Evolutionary conservation across 23 tunicate genomes (phyloP), one percentile per base, ranked within the genome.

Genomic region (Oikopleura albicans): DNA sequence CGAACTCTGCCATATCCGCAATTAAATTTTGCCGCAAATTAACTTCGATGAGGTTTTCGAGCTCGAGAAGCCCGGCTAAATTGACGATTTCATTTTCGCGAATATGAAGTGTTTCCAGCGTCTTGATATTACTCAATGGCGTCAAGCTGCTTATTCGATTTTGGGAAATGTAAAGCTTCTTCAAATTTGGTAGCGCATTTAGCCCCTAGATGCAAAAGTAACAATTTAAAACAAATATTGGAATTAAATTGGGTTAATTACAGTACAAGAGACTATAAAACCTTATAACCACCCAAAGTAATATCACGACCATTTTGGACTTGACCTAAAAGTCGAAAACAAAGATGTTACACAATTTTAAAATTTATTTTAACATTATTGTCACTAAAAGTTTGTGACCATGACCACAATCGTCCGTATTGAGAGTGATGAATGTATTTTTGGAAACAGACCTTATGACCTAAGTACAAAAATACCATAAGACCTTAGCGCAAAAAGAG

Each of bases 171-270:
- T 71, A 71, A 22, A 71, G 37, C 37, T 71, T 71, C 35, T 71
- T 71, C 79, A 71, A 71, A 16, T 27, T 16, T 37, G 79, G 33
- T 4, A 71, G 35, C 37, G 37, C 27, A 2, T 27, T 2, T 16
- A 71, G 31, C 4, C 79, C 79, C 79, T 71, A 37, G 31, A 71
- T 49, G 63, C n/a, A n/a, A n/a, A n/a, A n/a, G n/a, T n/a, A n/a
- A n/a, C n/a, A n/a, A n/a, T n/a, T n/a, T n/a, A n/a, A n/a, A n/a
- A n/a, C n/a, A n/a, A n/a, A n/a, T n/a, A n/a, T n/a, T n/a, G n/a
- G n/a, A n/a, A n/a, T n/a, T n/a, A 49, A 49, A 8, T 49, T 49
- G 59, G 16, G 8, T 49, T 8, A 49, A 49, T 8, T 8, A 49
- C 8, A 22, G 59, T 49, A 49, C 8, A 8, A 22, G 22, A 49